phyloP scores from a whole-genome alignment of 1,140 invertebrate genomes.

The Chelonus insularis region DNA sequence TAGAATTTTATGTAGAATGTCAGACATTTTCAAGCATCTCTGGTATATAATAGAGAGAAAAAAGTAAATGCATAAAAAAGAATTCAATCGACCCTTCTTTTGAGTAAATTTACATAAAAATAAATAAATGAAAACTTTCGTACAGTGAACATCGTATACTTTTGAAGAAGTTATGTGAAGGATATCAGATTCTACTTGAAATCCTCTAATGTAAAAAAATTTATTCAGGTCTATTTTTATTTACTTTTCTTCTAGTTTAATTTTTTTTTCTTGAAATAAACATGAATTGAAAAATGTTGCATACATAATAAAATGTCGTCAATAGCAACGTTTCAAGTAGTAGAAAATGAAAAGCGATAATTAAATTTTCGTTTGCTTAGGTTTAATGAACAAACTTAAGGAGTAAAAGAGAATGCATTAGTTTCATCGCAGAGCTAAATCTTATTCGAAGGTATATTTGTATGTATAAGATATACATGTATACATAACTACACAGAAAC shows the following conservation, averaged over 20 bases:
- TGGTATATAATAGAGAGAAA: neutral
- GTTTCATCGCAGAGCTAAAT: neutral
- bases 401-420: neutral
- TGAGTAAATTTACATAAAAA: conserved; percentile 21
- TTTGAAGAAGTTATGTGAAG: neutral
- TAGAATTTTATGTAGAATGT: too few relatives aligned
- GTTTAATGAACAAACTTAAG: neutral
- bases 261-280: neutral
- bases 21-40: too few relatives aligned
- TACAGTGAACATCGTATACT: neutral
- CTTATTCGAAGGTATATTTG: neutral
- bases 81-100: neutral
- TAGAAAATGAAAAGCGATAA: conserved; percentile 21
- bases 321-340: too few relatives aligned
- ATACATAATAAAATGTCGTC: neutral
- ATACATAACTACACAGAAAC: neutral
- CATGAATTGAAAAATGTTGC: neutral
- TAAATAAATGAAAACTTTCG: conserved; percentile 1
- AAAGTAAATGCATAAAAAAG: too few relatives aligned
- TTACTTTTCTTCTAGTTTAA: neutral
- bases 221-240: conserved; percentile 9
- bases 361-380: conserved; percentile 12
- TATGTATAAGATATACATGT: too few relatives aligned
- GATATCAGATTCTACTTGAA: neutral
- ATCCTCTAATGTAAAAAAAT: conserved; percentile 15